These are phyloP conservation scores for Pogonocherus hispidulus DNA, from an alignment of 2,888 invertebrate genomes.

Conservation along the genomic window DNA sequence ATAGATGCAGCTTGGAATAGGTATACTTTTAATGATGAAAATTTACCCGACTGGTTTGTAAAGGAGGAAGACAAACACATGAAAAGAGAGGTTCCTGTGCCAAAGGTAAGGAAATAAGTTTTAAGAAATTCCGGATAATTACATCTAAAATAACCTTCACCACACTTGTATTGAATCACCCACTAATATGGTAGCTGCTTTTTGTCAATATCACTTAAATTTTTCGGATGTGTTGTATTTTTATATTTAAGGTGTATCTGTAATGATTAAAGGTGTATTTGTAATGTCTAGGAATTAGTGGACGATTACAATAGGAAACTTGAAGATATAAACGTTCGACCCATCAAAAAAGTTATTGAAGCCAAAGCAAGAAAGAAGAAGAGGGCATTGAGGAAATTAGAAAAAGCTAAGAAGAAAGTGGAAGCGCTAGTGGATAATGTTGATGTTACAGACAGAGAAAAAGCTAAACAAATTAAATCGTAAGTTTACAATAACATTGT, in stretches of 20 bases:
- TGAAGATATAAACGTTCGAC: constrained; percentile 91
- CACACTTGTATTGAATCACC: no score
- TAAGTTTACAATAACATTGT: constrained; percentile 68
- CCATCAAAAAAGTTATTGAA: constrained; percentile 98
- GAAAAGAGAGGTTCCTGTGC: constrained; percentile 86
- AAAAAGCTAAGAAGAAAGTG: constrained; percentile 95
- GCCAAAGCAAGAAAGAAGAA: constrained; percentile 98
- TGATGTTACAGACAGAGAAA: constrained; percentile 94
- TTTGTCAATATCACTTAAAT: no score
- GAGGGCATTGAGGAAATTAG: constrained; percentile 86
- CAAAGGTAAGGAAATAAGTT: constrained; percentile 73
- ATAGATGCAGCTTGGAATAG: constrained; percentile 94
- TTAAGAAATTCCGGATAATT: no score
- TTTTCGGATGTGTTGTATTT: no score
- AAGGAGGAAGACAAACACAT: constrained; percentile 94
- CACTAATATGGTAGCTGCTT: no score
- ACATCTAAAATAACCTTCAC: no score
- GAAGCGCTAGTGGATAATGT: constrained; percentile 92
- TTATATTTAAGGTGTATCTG: no score
- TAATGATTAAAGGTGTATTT: no score
- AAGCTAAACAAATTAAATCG: constrained; percentile 92
- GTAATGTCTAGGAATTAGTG: constrained; percentile 75
- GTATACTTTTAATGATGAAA: constrained; percentile 91
- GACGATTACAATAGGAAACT: constrained; percentile 87
- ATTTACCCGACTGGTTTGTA: constrained; percentile 96